Conservation (phyloP, 2,113 vertebrate genomes). For the Siphamia tubifer region DNA sequence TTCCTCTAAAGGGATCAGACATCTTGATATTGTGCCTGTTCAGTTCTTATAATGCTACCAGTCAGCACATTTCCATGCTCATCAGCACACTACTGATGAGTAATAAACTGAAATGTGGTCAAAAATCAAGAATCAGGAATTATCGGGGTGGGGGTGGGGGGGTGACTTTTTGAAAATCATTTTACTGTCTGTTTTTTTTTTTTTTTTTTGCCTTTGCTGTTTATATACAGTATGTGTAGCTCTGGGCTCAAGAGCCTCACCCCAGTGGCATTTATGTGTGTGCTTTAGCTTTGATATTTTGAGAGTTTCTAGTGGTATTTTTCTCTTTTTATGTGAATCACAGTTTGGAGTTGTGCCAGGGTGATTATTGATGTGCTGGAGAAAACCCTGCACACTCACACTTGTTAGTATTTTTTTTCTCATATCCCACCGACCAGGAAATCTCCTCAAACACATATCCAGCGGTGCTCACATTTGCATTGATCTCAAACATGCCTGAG, state of each 20-base stretch:
- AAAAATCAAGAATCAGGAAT: slow-evolving; percentile 43
- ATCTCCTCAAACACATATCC: background rate
- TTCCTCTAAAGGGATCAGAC: slow-evolving; percentile 18
- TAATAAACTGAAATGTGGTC: slow-evolving; percentile 27
- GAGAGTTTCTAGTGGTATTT: background rate
- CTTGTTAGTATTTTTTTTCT: background rate
- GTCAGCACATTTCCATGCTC: slow-evolving; percentile 52
- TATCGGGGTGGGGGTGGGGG: background rate
- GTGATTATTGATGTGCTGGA: background rate
- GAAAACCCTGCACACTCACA: background rate
- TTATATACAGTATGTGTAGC: background rate
- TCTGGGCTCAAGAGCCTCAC: background rate
- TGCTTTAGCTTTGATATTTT: background rate
- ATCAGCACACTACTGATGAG: slow-evolving; percentile 42
- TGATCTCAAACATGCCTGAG: background rate
- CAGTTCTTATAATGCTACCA: slow-evolving; percentile 16
- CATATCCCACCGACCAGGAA: background rate
- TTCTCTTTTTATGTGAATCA: background rate
- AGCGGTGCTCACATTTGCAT: slow-evolving; percentile 10
- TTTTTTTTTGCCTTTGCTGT: background rate
- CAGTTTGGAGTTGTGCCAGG: background rate
- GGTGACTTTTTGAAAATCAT: slow-evolving; percentile 1
- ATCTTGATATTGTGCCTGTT: slow-evolving; percentile 10
- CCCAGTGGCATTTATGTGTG: background rate
- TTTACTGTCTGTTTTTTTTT: background rate